Base-by-base conservation (phyloP, 2,113 vertebrate species). In the Accipiter virgatus region DNA sequence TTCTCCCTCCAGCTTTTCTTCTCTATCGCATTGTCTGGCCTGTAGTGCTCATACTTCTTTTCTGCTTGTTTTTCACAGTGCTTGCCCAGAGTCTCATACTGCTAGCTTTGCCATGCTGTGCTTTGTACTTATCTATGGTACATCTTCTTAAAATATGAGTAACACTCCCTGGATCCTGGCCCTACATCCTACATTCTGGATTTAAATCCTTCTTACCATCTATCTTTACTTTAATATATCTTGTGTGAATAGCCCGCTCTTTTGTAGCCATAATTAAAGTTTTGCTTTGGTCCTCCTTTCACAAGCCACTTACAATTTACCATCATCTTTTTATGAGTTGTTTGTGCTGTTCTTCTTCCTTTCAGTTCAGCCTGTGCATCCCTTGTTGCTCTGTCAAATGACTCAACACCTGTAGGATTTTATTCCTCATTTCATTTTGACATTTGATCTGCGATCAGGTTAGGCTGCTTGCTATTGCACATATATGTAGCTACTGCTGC, bases 151-250 rank as follows among this genome's bases (percentile, higher is more conserved):
- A 66, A 67, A 75, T 79, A 72, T 67, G 50, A 80, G 73, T 88
- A 93, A 90, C 0, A 1, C 11, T 91, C 53, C 40, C 36, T 91
- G 95, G 62, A 94, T 95, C 58, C 66, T 85, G 31, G 66, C 85
- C 74, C 73, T 72, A 42, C 62, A 65, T 72, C 43, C 62, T 82
- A 66, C 62, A n/a, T 82, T 88, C 66, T 91, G 53, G 48, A 77
- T 96, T 94, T 96, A 94, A 96, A 90, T 92, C 86, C 74, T 86
- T 77, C 56, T 93, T 90, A 68, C 78, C 36, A 50, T 80, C 36
- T 75, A 67, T 86, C 55, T 93, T 80, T 84, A 81, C 55, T 93
- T 80, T 81, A 81, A 47, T 67, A 29, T 72, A 67, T 77, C 66
- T 91, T 93, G 53, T 82, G 19, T 90, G 84, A 90, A 43, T 80